phyloP scores from a whole-genome alignment of 1,140 invertebrate species.

The Drosophila kikkawai region DNA sequence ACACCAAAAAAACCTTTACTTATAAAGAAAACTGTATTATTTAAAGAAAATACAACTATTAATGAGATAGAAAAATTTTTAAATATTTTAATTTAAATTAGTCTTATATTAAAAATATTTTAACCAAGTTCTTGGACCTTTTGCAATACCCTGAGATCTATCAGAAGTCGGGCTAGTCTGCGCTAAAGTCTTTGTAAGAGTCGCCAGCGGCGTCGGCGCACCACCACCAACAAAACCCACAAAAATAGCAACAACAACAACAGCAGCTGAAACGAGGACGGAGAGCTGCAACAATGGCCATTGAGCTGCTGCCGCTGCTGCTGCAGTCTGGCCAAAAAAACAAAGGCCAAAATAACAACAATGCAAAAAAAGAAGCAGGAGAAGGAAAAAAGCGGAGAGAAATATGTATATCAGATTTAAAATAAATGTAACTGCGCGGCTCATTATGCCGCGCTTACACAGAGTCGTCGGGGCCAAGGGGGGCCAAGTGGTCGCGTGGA shows the following conservation, averaged over 20 bases:
- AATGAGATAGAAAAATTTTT: too few species aligned
- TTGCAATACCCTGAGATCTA: conserved; percentile 55
- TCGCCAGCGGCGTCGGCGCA: conserved; percentile 65
- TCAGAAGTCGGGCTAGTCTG: conserved; percentile 66
- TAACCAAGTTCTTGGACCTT: conserved; percentile 8
- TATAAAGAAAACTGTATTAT: neutral
- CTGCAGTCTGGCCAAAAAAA: conserved; percentile 70
- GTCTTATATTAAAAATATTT: neutral
- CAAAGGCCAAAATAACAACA: conserved; percentile 66
- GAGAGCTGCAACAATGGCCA: conserved; percentile 59
- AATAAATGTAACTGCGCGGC: conserved; percentile 84
- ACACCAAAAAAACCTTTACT: neutral
- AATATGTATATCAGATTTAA: conserved; percentile 84
- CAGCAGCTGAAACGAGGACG: conserved; percentile 61
- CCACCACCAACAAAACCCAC: conserved; percentile 47
- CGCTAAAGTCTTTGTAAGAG: conserved; percentile 60
- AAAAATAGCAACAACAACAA: conserved; percentile 40
- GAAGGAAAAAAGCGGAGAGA: conserved; percentile 55
- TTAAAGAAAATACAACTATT: neutral
- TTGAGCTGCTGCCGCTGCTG: conserved; percentile 56
- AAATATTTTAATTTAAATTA: neutral
- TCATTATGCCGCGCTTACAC: conserved; percentile 82
- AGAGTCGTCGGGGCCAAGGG: conserved; percentile 19
- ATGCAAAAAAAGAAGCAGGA: conserved; percentile 46
- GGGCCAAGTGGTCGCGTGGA: neutral